Evolutionary conservation across 2,888 invertebrate species (phyloP).

Genomic region (Apotomis capreana): DNA sequence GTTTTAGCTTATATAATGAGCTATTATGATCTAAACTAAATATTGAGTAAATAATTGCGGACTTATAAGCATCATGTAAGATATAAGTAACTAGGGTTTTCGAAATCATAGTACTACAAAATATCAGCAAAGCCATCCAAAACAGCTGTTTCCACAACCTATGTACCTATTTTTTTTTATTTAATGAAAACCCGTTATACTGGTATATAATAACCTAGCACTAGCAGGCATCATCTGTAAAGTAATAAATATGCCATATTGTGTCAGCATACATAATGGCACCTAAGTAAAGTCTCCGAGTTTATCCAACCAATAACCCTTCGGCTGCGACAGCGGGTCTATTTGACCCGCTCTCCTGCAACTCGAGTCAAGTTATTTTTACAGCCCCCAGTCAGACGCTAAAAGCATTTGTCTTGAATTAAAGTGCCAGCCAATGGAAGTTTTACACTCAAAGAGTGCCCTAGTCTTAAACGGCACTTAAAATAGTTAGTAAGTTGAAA

Average conservation of each 20-base stretch:
- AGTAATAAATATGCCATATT: not conserved
- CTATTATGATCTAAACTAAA: no score
- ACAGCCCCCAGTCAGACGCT: conserved; percentile 62
- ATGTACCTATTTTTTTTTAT: no score
- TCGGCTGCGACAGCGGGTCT: conserved; percentile 66
- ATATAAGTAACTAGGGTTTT: no score
- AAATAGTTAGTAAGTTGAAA: conserved; percentile 10
- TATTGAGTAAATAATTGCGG: no score
- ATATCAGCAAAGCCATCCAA: no score
- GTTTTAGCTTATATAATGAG: no score
- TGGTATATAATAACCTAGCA: no score
- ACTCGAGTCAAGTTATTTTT: conserved; percentile 73
- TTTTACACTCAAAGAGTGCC: conserved; percentile 58
- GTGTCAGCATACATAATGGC: conserved; percentile 15
- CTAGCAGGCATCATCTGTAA: not conserved
- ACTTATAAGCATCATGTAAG: no score
- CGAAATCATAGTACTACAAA: no score
- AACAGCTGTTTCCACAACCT: no score
- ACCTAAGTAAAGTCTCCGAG: conserved; percentile 47
- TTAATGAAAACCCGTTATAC: no score
- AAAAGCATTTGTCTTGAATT: conserved; percentile 80
- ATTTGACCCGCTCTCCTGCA: conserved; percentile 61
- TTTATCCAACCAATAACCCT: conserved; percentile 69
- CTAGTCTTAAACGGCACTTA: conserved; percentile 30
- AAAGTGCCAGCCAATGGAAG: conserved; percentile 70